Evolutionary conservation across 2,888 invertebrate species (phyloP).

Genomic region (Hirtodrosophila cameraria): DNA sequence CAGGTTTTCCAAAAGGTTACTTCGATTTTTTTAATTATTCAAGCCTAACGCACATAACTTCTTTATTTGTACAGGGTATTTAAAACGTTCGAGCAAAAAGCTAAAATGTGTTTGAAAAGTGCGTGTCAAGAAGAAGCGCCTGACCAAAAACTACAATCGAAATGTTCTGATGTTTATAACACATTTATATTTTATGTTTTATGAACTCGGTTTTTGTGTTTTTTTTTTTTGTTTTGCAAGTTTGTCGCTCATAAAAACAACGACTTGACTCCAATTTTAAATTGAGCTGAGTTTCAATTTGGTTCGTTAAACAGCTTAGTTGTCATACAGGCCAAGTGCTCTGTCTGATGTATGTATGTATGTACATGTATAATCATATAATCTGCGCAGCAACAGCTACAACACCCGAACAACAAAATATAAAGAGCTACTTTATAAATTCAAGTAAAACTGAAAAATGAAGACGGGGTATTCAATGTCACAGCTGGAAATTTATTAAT

Average conservation of each 20-base stretch:
- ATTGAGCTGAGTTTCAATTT: constrained; percentile 20
- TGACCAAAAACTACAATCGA: constrained; percentile 25
- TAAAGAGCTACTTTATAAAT: constrained; percentile 1
- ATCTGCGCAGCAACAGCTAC: constrained; percentile 23
- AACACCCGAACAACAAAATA: constrained; percentile 1
- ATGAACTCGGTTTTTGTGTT: not conserved
- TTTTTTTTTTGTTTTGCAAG: constrained; percentile 26
- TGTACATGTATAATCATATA: too few relatives aligned
- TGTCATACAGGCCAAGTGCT: constrained; percentile 48
- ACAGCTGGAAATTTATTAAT: constrained; percentile 5
- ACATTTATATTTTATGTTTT: not conserved
- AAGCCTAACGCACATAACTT: too few relatives aligned
- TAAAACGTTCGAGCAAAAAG: too few relatives aligned
- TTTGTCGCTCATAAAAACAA: constrained; percentile 51
- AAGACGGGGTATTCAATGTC: too few relatives aligned
- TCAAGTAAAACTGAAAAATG: not conserved
- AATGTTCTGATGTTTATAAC: too few relatives aligned
- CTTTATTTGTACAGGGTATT: too few relatives aligned
- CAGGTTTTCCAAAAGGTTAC: too few relatives aligned
- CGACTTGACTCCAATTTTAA: constrained; percentile 43
- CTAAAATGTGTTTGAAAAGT: too few relatives aligned
- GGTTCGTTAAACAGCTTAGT: constrained; percentile 69
- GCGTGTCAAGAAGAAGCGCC: not conserved
- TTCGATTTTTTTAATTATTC: too few relatives aligned
- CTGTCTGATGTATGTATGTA: too few relatives aligned